phyloP scores from a whole-genome alignment of 2,888 invertebrate genomes.

The Drosophila austrosaltans region DNA sequence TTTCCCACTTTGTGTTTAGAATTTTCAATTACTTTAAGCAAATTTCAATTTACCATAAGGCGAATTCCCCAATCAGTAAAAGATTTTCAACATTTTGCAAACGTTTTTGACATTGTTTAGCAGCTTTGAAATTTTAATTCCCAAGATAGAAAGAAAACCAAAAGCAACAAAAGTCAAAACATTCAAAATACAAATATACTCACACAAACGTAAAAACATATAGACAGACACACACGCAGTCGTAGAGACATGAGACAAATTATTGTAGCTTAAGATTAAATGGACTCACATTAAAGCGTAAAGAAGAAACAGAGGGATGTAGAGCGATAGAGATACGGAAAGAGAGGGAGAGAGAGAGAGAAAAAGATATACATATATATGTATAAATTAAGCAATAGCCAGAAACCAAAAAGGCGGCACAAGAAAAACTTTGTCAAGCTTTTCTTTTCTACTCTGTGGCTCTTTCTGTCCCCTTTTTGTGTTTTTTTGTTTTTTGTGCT shows the following conservation, averaged over 20 bases:
- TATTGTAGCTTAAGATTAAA: conserved; percentile 66
- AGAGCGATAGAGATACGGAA: conserved; percentile 1
- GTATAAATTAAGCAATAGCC: conserved; percentile 45
- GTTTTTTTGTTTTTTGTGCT: conserved; percentile 24
- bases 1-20: background rate
- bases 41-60: background rate
- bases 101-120: conserved; percentile 34
- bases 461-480: conserved; percentile 7
- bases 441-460: conserved; percentile 16
- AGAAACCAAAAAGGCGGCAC: conserved; percentile 36
- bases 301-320: background rate
- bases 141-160: background rate
- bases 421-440: conserved; percentile 43
- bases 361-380: background rate
- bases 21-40: conserved; percentile 3
- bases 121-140: conserved; percentile 33
- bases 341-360: conserved; percentile 8
- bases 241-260: conserved; percentile 50
- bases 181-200: conserved; percentile 34
- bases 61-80: conserved; percentile 1
- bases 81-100: conserved; percentile 19
- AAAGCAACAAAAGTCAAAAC: conserved; percentile 35
- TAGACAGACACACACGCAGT: conserved; percentile 4
- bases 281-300: conserved; percentile 65
- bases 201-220: conserved; percentile 3